Base-by-base conservation (phyloP, 2,797 vertebrate species). In the Pteronotus mesoamericanus region DNA sequence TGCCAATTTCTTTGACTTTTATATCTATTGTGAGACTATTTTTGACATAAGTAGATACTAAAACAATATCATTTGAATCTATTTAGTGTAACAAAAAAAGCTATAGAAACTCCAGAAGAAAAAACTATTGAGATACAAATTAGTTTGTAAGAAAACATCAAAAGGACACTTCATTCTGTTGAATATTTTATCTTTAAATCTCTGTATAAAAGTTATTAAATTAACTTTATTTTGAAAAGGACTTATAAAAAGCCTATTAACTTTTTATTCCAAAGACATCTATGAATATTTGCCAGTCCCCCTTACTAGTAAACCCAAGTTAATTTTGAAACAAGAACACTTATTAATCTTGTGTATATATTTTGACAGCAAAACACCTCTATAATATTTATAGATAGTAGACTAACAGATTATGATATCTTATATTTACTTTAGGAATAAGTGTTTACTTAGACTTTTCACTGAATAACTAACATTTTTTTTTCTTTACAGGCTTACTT, bases 91-190 rank as follows among this genome's bases (percentile, higher is more conserved):
- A 77, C 29, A 95, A 97, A 66, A 97, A 97, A 79, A 26, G 44
- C 94, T 97, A 94, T 74, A 97, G 55, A 79, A 91, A 96, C 97
- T 97, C 59, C 90, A 87, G 89, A 96, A 97, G 94, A 97, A 97
- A 78, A 78, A 89, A 15, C 34, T 94, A 72, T 69, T 96, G 72
- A 97, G 85, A 94, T 96, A 96, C 96, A 97, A 98, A 97, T 95
- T 97, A 93, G 4, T 96, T 95, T 97, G 18, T 93, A 61, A 80
- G 61, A 94, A 95, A 96, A 97, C 51, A 97, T 94, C 32, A 92
- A 91, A 89, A 34, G 84, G 95, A 74, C 7, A 96, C 96, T 96
- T 96, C 82, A 94, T 89, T 94, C 51, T 46, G 69, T 57, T 92
- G 83, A 39, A 29, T 96, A 16, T 22, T 53, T n/a, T 97, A 9